Conservation (phyloP, 1,140 invertebrate species). For the Lasioglossum baleicum region DNA sequence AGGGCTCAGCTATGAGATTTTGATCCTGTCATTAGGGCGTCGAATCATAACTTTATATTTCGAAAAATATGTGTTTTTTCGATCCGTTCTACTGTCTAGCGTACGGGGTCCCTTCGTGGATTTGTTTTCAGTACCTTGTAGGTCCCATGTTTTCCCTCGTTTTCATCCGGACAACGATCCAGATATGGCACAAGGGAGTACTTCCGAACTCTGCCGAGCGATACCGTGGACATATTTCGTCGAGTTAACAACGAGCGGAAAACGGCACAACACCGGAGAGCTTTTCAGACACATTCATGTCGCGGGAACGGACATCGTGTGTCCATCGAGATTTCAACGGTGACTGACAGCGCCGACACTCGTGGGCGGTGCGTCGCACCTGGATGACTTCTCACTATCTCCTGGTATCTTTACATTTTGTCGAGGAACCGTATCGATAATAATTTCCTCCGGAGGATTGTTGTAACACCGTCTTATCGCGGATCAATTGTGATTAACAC, state of each 20-base stretch:
- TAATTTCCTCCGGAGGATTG: conserved; percentile 32
- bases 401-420: conserved; percentile 17
- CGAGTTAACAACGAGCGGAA: neutral
- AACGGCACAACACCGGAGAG: neutral
- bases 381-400: conserved; percentile 9
- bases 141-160: conserved; percentile 2
- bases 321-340: conserved; percentile 35
- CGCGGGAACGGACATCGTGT: neutral
- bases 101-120: too few species aligned
- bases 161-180: neutral
- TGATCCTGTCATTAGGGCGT: too few species aligned
- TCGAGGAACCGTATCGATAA: conserved; percentile 31
- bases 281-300: neutral
- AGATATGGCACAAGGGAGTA: neutral
- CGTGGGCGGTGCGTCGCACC: neutral
- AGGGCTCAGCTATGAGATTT: too few species aligned
- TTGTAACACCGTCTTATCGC: conserved; percentile 47
- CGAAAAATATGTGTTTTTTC: too few species aligned
- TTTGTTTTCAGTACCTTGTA: conserved; percentile 60
- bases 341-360: conserved; percentile 33
- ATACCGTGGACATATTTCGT: neutral
- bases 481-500: conserved; percentile 26
- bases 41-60: too few species aligned
- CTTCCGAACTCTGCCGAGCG: neutral
- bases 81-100: too few species aligned